Evolutionary conservation across 2,888 invertebrate genomes (phyloP).

Genomic region (Pyrochroa serraticornis): DNA sequence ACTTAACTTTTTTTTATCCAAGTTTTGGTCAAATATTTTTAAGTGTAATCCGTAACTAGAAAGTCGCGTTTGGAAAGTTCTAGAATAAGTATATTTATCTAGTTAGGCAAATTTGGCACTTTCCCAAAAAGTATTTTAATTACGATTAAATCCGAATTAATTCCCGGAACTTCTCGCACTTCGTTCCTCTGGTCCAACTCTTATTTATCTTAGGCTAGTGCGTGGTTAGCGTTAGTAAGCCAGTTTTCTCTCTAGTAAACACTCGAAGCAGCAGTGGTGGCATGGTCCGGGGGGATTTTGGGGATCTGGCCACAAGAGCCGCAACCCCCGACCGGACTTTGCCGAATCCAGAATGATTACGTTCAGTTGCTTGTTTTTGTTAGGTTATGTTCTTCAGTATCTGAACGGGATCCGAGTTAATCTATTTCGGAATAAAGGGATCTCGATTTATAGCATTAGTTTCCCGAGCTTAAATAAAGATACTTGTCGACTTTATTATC

Average conservation of each 20-base stretch:
- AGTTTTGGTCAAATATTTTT: too few relatives aligned
- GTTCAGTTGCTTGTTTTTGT: constrained; percentile 23
- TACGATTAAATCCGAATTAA: constrained; percentile 21
- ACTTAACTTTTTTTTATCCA: too few relatives aligned
- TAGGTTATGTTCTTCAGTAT: constrained; percentile 26
- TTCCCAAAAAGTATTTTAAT: constrained; percentile 9
- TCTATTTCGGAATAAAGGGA: constrained; percentile 26
- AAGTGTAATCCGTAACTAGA: too few relatives aligned
- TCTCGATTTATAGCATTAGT: constrained; percentile 25
- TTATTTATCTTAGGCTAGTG: constrained; percentile 27
- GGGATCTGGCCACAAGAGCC: constrained; percentile 23
- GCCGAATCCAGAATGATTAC: constrained; percentile 24
- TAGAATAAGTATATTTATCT: too few relatives aligned
- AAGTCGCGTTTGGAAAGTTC: too few relatives aligned
- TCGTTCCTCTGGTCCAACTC: constrained; percentile 12
- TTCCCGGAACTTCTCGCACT: constrained; percentile 20
- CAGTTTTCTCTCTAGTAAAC: constrained; percentile 25
- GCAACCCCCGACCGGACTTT: constrained; percentile 22
- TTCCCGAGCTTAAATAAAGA: constrained; percentile 26
- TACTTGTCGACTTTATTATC: constrained; percentile 27
- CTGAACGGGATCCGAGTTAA: constrained; percentile 21
- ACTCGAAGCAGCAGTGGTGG: constrained; percentile 12
- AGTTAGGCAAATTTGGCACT: neutral
- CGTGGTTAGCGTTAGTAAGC: constrained; percentile 24
- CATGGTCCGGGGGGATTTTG: constrained; percentile 9